phyloP scores from a whole-genome alignment of 1,140 invertebrate species.

The Monochamus saltuarius region DNA sequence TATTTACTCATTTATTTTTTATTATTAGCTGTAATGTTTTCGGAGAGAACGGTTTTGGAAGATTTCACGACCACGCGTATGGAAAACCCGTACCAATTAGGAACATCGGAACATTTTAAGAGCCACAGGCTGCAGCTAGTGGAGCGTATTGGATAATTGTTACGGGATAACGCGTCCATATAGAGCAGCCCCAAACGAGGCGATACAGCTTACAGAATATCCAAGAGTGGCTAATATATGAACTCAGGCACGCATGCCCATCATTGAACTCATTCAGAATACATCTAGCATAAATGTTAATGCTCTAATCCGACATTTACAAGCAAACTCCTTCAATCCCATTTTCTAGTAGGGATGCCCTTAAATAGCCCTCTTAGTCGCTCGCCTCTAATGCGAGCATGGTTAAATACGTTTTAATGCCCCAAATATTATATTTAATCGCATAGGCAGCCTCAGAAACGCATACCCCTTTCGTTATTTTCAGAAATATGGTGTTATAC shows the following conservation, averaged over 20 bases:
- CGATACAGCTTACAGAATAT: background rate
- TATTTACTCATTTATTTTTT: no score
- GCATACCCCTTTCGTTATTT: no score
- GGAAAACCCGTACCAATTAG: no score
- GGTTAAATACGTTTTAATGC: slow-evolving; percentile 9
- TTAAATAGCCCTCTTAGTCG: slow-evolving; percentile 1
- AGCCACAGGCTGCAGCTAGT: background rate
- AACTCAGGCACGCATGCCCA: slow-evolving; percentile 3
- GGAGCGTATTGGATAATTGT: slow-evolving; percentile 13
- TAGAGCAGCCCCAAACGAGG: slow-evolving; percentile 4
- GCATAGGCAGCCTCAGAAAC: background rate
- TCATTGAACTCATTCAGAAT: slow-evolving; percentile 10
- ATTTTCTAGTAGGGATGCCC: slow-evolving; percentile 5
- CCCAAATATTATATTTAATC: background rate
- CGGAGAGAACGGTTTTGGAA: no score
- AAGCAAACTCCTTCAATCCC: slow-evolving; percentile 17
- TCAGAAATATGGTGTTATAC: no score
- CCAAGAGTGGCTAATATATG: slow-evolving; percentile 6
- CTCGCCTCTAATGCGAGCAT: slow-evolving; percentile 1
- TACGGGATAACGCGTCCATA: slow-evolving; percentile 11
- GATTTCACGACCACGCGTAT: no score
- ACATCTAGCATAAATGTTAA: slow-evolving; percentile 5
- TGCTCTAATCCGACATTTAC: slow-evolving; percentile 15
- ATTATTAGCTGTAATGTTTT: no score
- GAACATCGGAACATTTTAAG: background rate